These are phyloP conservation scores for Zosterops hypoxanthus DNA, from an alignment of 2,113 vertebrate genomes.

Conservation along the genomic window DNA sequence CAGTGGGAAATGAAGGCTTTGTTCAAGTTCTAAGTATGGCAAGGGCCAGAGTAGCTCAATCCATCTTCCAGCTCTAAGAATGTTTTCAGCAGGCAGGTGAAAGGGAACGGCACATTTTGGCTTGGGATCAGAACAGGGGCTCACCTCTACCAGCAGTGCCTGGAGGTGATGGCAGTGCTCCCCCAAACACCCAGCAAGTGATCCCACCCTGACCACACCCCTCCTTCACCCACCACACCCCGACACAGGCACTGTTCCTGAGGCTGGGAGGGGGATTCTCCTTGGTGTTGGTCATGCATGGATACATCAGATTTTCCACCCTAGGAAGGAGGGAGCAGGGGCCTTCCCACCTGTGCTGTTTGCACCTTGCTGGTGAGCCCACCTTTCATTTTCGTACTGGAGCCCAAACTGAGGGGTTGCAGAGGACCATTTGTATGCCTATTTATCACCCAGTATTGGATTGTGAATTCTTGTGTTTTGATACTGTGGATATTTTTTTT, in stretches of 20 bases:
- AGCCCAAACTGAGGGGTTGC: not conserved
- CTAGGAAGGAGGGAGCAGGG: not conserved
- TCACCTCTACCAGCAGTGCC: not conserved
- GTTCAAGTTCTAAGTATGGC: rapidly evolving
- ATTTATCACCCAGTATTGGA: not conserved
- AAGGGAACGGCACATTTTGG: not conserved
- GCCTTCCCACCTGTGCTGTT: rapidly evolving
- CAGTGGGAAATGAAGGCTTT: not conserved
- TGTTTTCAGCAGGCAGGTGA: not conserved
- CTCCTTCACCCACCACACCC: not conserved
- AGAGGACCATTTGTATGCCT: not conserved
- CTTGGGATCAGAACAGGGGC: not conserved
- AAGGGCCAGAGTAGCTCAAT: not conserved
- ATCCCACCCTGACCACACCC: not conserved
- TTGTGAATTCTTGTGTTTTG: constrained; percentile 51
- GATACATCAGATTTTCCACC: not conserved
- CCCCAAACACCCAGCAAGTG: not conserved
- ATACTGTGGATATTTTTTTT: constrained; percentile 21
- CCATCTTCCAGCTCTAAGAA: not conserved
- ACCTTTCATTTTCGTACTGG: rapidly evolving
- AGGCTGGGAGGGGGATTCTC: not conserved
- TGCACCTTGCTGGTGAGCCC: not conserved
- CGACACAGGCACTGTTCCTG: rapidly evolving
- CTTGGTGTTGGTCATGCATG: not conserved
- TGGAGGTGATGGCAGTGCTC: not conserved